Evolutionary conservation across 2,113 vertebrate genomes (phyloP), one percentile per base, ranked within the genome.

Genomic region (Phyllopteryx taeniolatus): DNA sequence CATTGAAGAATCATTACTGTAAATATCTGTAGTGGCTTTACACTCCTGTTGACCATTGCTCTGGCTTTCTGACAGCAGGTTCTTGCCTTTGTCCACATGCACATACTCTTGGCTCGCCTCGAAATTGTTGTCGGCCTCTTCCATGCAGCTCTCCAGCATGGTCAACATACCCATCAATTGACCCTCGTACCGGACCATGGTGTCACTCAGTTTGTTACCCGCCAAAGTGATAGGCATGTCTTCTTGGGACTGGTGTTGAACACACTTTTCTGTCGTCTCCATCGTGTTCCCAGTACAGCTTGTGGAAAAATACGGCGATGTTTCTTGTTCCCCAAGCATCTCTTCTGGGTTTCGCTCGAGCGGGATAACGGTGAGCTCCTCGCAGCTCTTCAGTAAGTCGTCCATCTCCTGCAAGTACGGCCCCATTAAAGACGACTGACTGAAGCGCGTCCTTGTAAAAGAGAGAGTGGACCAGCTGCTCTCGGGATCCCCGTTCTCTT

Each of bases 331-430:
- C 42, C 69, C 77, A 5, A 31, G 56, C 13, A 35, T 44, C 39
- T 14, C 19, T 42, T 42, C 17, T 20, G 12, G 11, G 12, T 44
- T 5, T 12, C 82, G 77, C 61, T 70, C 60, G 8, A 86, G 71
- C 0, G 83, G 53, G 61, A 88, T 60, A 6, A 77, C 83, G 0
- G 81, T 77, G 2, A 87, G 75, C 10, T 85, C 77, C 63, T 87
- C 85, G 0, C 88, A 91, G 64, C 83, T 84, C 60, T 77, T 87
- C 60, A 91, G 78, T 4, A 91, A 54, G 0, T 85, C 87, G 46
- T 91, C 88, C 89, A 91, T 91, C 76, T 91, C 86, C 35, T 75
- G 77, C 5, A 91, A 67, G 77, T 87, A 88, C 1, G 87, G 85
- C 57, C 75, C 71, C 0, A 87, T 81, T 4, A 76, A 68, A 0